These are phyloP conservation scores for Diplodus sargus DNA, from an alignment of 2,797 vertebrate species.

Conservation along the genomic window DNA sequence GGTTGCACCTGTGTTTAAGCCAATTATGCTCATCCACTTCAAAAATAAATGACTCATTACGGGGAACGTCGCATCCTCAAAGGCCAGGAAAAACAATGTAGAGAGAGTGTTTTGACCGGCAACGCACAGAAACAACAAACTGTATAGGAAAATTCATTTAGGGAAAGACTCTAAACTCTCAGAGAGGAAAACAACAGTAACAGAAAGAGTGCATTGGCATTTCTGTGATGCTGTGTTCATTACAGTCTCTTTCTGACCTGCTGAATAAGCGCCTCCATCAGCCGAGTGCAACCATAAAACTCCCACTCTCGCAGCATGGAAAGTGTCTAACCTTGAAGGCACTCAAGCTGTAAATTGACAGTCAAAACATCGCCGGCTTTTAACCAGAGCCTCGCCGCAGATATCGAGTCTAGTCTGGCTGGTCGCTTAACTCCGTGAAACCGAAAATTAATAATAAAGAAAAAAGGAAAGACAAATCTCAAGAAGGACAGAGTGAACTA, in stretches of 20 bases:
- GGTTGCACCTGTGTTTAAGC: slow-evolving; percentile 62
- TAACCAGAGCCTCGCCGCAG: slow-evolving; percentile 47
- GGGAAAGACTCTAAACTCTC: slow-evolving; percentile 9
- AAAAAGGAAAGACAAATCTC: not conserved
- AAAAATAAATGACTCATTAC: slow-evolving; percentile 57
- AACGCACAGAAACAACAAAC: not conserved
- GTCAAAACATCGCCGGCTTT: slow-evolving; percentile 64
- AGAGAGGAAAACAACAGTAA: slow-evolving; percentile 27
- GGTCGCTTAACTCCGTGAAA: slow-evolving; percentile 36
- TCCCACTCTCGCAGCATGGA: slow-evolving; percentile 51
- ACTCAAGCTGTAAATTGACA: slow-evolving; percentile 70
- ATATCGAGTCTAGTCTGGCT: slow-evolving; percentile 42
- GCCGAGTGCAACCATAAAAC: slow-evolving; percentile 54
- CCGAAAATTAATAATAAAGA: slow-evolving; percentile 11
- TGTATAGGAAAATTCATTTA: slow-evolving; percentile 21
- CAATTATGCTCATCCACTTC: slow-evolving; percentile 57
- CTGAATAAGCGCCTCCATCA: slow-evolving; percentile 52
- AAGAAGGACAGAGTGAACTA: slow-evolving; percentile 25
- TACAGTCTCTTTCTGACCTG: slow-evolving; percentile 48
- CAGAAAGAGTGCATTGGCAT: slow-evolving; percentile 31
- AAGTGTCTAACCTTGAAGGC: slow-evolving; percentile 64
- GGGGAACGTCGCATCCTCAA: slow-evolving; percentile 27
- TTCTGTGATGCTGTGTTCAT: slow-evolving; percentile 50
- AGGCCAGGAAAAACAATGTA: slow-evolving; percentile 41
- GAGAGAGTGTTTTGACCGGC: slow-evolving; percentile 17